A percentile compares a stretch with the other conserved stretches of the same genome.
phyloP scores from a whole-genome alignment of 2,113 vertebrate species.

The Agelaius tricolor region DNA sequence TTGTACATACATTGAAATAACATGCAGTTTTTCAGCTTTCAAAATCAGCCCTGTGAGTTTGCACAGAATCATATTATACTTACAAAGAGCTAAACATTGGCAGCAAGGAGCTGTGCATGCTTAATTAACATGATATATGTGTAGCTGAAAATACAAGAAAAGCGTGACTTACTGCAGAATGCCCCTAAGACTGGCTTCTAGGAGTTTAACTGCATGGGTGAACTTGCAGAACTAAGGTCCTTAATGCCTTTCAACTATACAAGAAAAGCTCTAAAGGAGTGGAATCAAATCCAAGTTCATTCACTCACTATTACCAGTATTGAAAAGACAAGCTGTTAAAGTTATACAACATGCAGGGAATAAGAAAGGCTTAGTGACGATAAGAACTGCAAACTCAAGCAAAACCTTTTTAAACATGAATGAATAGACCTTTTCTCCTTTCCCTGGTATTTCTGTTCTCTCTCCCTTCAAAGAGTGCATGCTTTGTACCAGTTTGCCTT shows the following conservation, averaged over 20 bases:
- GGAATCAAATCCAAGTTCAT: not conserved
- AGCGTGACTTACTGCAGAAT: not conserved
- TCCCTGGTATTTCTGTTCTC: not conserved
- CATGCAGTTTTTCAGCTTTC: not conserved
- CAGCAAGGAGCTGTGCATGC: not conserved
- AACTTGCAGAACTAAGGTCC: not conserved
- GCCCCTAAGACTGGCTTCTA: not conserved
- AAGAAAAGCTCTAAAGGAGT: not conserved
- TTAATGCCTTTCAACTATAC: not conserved
- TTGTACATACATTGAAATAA: not conserved
- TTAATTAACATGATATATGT: not conserved
- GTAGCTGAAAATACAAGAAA: not conserved
- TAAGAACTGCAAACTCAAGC: not conserved
- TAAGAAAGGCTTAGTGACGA: not conserved
- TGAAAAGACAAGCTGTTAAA: slow-evolving; percentile 14
- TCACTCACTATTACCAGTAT: not conserved
- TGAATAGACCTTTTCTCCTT: not conserved
- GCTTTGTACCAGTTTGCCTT: slow-evolving; percentile 21
- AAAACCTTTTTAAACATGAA: not conserved
- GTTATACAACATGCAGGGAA: not conserved
- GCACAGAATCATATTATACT: not conserved
- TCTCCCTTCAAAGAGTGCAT: not conserved
- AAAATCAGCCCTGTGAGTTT: not conserved
- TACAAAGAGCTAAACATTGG: not conserved
- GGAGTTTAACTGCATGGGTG: not conserved